Base-by-base conservation (phyloP, 2,797 vertebrate genomes). In the Eulemur coronatus region DNA sequence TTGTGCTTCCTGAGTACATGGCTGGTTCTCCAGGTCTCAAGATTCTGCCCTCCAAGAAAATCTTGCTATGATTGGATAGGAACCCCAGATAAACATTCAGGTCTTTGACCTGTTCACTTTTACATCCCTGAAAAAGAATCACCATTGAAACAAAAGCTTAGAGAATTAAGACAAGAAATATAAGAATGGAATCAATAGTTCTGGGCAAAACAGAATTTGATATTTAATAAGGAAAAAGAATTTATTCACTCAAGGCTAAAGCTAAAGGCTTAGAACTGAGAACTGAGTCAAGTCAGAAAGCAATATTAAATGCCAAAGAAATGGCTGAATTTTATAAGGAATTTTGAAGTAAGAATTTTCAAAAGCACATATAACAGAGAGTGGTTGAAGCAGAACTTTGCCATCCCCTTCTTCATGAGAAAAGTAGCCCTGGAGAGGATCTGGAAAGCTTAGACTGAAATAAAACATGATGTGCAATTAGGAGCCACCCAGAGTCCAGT, bases 331-430 rank as follows among this genome's bases (percentile, higher is more conserved):
- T 33, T 65, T 65, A 65, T 15, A 65, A 65, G 30, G 61, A 65
- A 65, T 33, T n/a, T n/a, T 65, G 17, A 65, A 65, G 30, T n/a
- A 65, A 65, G 30, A n/a, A n/a, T 33, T 65, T n/a, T 65, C 61
- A 65, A 30, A 65, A 65, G 30, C 61, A n/a, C 30, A 26, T 7
- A n/a, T 65, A 65, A 18, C 97, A 99, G 99, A 98, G 99, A 99
- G 89, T 99, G 99, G 99, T 99, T 99, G 98, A 98, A 98, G 96
- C 99, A 98, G 38, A 99, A 99, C 97, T 99, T 99, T 97, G 98
- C 98, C 96, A 99, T 99, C 98, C 99, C 99, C 1, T 98, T 99
- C 91, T 98, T 99, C 91, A 99, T 99, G 99, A 99, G 98, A 84
- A 99, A 98, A 97, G 99, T 99, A 80, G 97, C 98, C 55, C 67